Base-by-base conservation (phyloP, 1,140 invertebrate species). In the Harlomillsia oculata region DNA sequence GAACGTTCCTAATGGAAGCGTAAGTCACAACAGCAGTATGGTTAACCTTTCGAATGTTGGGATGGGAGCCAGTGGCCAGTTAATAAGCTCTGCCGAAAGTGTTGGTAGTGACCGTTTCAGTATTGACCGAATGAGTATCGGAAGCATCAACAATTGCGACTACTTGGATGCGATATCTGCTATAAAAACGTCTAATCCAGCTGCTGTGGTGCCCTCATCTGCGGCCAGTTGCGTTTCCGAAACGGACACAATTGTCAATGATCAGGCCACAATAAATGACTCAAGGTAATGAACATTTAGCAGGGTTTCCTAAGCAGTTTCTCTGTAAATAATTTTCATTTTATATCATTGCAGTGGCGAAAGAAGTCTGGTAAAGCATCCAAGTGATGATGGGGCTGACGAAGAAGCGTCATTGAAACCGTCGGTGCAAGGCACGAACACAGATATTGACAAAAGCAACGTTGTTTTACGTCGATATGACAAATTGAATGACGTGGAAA, bases 161-260 rank as follows among this genome's bases (percentile, higher is more conserved):
- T 65, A 65, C 29, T 39, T 65, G 23, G 64, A 65, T 52, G 64
- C 64, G 13, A 65, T 65, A 46, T 65, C 64, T 25, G 64, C 64
- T 2, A 65, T 65, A n/a, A 65, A 65, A 60, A 60, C 52, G 29
- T 63, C 61, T 21, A 62, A 65, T 51, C 60, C 64, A 34, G 55
- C 56, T 16, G 60, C 64, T 14, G 51, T 56, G 0, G 41, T 49
- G 18, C 53, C 56, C n/a, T 26, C 37, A 11, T 62, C 63, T 23
- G 48, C 48, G n/a, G 39, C 53, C 0, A 62, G 57, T 25, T 54
- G 53, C 16, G 60, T 60, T 11, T 62, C 60, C 5, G 60, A 56
- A 25, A 62, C 46, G 13, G 64, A 62, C 25, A 65, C 64, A 16
- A 65, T 65, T 44, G 64, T 65, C 9, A 65, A 65, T 50, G 64